A percentile compares a stretch with the other conserved stretches of the same genome.
Conservation (phyloP, 1,140 invertebrate species). For the Catajapyx aquilonaris region DNA sequence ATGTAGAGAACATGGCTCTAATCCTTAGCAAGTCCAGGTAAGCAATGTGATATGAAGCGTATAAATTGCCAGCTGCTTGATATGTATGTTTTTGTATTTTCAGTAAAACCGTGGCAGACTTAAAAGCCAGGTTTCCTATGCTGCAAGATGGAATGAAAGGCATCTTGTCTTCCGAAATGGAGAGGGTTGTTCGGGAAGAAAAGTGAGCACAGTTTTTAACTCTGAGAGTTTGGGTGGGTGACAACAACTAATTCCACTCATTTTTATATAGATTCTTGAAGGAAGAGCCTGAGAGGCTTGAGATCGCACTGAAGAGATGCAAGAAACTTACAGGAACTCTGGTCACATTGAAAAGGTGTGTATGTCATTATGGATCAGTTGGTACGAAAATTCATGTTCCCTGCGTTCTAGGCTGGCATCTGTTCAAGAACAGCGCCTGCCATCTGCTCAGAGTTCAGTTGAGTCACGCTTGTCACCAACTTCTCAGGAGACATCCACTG, state of each 20-base stretch:
- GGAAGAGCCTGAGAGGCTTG: conserved; percentile 80
- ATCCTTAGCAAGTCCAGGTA: conserved; percentile 65
- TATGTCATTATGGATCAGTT: conserved; percentile 5
- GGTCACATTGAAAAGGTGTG: conserved; percentile 91
- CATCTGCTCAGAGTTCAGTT: conserved; percentile 35
- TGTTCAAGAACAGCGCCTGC: conserved; percentile 78
- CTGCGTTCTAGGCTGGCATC: conserved; percentile 53
- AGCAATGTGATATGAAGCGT: conserved; percentile 2
- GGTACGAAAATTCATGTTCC: conserved; percentile 3
- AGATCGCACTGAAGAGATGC: conserved; percentile 72
- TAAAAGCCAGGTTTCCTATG: conserved; percentile 75
- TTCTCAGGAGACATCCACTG: background rate
- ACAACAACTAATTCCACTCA: background rate
- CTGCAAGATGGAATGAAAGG: conserved; percentile 74
- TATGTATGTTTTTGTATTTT: conserved; percentile 11
- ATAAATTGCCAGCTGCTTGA: conserved; percentile 7
- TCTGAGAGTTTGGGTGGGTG: background rate
- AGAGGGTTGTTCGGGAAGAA: conserved; percentile 79
- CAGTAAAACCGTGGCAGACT: conserved; percentile 83
- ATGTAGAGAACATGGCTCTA: conserved; percentile 90
- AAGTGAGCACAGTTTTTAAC: conserved; percentile 28
- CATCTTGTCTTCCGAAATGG: conserved; percentile 78
- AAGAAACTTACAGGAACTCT: conserved; percentile 91
- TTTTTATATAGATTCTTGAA: conserved; percentile 49
- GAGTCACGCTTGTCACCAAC: conserved; percentile 30